Conservation (phyloP, 2,888 invertebrate species). For the Operophtera brumata region DNA sequence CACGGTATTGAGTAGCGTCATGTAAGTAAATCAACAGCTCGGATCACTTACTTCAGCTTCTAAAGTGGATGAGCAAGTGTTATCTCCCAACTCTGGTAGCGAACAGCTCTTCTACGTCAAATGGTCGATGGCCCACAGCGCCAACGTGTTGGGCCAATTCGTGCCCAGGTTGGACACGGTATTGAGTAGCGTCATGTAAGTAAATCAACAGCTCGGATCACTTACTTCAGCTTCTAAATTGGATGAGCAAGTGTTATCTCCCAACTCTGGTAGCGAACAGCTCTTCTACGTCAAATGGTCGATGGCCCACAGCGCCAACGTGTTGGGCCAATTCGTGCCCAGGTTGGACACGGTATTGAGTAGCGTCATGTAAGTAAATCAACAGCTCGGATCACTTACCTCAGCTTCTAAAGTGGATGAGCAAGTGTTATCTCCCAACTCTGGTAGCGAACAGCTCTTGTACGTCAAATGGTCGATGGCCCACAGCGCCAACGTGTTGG, state of each 20-base stretch:
- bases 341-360: too few relatives aligned
- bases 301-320: constrained; percentile 84
- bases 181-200: constrained; percentile 56
- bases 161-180: too few relatives aligned
- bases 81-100: constrained; percentile 67
- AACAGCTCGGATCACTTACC: constrained; percentile 67
- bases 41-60: constrained; percentile 83
- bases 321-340: too few relatives aligned
- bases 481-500: constrained; percentile 94
- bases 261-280: constrained; percentile 78
- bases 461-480: constrained; percentile 93
- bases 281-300: constrained; percentile 91
- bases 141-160: too few relatives aligned
- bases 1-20: too few relatives aligned
- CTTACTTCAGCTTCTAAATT: constrained; percentile 83
- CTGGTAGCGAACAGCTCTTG: constrained; percentile 83
- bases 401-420: constrained; percentile 82
- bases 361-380: not conserved
- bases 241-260: constrained; percentile 84
- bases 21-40: constrained; percentile 73
- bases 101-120: constrained; percentile 90
- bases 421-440: constrained; percentile 82
- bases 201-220: constrained; percentile 56
- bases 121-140: constrained; percentile 95
- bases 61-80: constrained; percentile 82